phyloP scores from a whole-genome alignment of 2,113 vertebrate species.

The Heliornis fulica region DNA sequence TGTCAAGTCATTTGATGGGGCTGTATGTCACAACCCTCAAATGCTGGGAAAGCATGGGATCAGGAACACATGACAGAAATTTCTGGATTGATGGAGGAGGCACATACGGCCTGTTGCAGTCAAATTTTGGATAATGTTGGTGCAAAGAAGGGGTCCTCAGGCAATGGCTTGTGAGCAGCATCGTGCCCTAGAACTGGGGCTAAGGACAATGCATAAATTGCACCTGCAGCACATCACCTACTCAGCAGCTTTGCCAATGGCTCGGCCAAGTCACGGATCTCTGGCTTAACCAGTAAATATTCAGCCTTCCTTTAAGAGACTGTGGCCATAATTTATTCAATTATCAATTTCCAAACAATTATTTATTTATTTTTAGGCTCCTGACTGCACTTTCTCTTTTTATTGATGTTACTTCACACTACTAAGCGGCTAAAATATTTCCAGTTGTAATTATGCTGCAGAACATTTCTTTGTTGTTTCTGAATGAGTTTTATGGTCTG shows the following conservation, averaged over 20 bases:
- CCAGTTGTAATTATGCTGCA: neutral
- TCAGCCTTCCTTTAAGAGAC: neutral
- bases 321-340: neutral
- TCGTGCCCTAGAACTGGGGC: neutral
- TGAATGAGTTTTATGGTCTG: conserved; percentile 25
- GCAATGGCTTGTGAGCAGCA: neutral
- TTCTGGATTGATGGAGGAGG: neutral
- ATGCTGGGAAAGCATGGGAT: neutral
- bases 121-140: neutral
- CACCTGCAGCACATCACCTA: neutral
- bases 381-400: neutral
- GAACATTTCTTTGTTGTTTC: neutral
- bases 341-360: neutral
- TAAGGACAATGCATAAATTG: neutral
- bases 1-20: neutral
- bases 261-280: neutral
- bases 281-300: neutral
- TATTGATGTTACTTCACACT: neutral
- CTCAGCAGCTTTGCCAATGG: neutral
- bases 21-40: neutral
- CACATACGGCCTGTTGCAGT: neutral
- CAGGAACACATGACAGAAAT: neutral
- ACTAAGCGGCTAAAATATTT: neutral
- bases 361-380: neutral
- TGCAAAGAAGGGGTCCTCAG: neutral